A percentile compares a stretch with the other conserved stretches of the same genome.
phyloP scores from a whole-genome alignment of 2,797 vertebrate species.

The Pteronotus mesoamericanus region DNA sequence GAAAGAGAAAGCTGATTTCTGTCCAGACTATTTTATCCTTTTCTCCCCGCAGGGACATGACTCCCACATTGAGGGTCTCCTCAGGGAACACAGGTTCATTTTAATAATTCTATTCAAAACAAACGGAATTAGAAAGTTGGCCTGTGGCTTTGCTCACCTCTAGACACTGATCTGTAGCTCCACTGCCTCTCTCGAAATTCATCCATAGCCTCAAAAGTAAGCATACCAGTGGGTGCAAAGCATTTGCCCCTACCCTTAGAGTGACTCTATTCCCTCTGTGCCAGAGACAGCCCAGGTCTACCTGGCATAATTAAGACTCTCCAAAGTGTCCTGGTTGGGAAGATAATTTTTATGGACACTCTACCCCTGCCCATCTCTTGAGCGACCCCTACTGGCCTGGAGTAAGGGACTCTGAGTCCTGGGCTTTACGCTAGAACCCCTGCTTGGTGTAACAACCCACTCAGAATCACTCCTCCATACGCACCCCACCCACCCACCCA shows the following conservation, averaged over 20 bases:
- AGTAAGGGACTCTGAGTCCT: background rate
- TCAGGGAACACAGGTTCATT: background rate
- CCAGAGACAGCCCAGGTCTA: background rate
- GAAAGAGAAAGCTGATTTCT: background rate
- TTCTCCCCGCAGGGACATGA: background rate
- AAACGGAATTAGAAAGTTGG: conserved; percentile 10
- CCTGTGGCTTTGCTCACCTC: background rate
- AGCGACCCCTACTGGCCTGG: background rate
- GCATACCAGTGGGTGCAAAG: background rate
- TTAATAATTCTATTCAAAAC: background rate
- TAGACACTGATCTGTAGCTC: background rate
- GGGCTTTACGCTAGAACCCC: background rate
- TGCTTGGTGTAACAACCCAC: background rate
- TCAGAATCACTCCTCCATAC: background rate
- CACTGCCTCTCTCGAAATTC: background rate
- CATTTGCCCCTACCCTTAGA: background rate
- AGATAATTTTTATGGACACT: background rate
- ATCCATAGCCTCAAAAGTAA: background rate
- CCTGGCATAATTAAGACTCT: background rate
- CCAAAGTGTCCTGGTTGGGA: background rate
- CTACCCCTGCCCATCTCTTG: too few species aligned
- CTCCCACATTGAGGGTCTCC: background rate
- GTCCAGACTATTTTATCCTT: too few species aligned
- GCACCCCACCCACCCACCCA: background rate
- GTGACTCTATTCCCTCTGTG: rapidly evolving